phyloP scores from a whole-genome alignment of 2,113 vertebrate species.

The Cyanoderma ruficeps region DNA sequence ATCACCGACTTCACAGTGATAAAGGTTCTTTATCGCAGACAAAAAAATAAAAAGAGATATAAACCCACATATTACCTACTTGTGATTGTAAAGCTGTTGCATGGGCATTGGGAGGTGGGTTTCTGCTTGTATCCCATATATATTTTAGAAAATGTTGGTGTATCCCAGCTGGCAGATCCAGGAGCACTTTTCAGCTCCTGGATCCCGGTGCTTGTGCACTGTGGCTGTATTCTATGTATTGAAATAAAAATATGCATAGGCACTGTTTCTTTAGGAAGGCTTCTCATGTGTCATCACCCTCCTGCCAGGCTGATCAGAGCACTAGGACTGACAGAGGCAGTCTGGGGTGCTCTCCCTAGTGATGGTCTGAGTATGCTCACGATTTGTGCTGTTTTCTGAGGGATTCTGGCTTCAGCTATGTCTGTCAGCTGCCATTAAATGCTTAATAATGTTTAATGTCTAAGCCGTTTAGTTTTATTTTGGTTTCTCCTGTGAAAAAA shows the following conservation, averaged over 20 bases:
- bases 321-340: background rate
- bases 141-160: background rate
- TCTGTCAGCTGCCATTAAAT: background rate
- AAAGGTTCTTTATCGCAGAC: background rate
- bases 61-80: background rate
- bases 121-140: background rate
- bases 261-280: background rate
- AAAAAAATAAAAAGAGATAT: background rate
- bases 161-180: background rate
- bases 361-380: background rate
- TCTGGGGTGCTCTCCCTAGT: background rate
- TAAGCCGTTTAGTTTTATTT: background rate
- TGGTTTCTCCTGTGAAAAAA: background rate
- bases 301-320: background rate
- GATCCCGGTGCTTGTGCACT: background rate
- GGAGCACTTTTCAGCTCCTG: background rate
- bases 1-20: background rate
- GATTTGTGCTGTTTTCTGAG: background rate
- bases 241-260: background rate
- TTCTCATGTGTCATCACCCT: fast-evolving
- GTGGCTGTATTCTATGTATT: background rate
- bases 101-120: background rate
- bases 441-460: background rate
- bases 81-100: background rate
- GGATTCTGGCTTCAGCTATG: background rate